These are phyloP conservation scores for Megaceryle alcyon DNA, from an alignment of 2,797 vertebrate genomes.

Conservation along the genomic window DNA sequence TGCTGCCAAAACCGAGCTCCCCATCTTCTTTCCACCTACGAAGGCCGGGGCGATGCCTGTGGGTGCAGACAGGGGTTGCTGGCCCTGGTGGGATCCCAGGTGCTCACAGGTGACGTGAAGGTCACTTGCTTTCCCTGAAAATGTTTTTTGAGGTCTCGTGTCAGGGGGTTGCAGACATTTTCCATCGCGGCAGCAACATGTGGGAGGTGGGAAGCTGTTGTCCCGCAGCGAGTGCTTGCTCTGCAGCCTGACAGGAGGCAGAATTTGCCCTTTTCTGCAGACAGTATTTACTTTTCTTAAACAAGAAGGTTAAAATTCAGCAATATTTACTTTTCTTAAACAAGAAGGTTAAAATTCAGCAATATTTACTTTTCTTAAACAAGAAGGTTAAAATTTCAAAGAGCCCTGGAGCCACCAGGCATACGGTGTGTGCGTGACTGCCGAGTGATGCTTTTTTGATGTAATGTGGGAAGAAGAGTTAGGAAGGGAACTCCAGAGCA, in stretches of 20 bases:
- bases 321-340: no score
- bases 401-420: not conserved
- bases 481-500: not conserved
- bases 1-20: not conserved
- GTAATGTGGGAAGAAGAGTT: not conserved
- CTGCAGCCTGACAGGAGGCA: not conserved
- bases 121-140: not conserved
- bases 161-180: accelerated
- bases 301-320: not conserved
- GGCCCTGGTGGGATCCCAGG: not conserved
- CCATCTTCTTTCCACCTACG: accelerated
- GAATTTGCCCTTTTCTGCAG: not conserved
- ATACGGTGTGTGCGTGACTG: not conserved
- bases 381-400: not conserved
- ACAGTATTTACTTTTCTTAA: not conserved
- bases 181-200: accelerated
- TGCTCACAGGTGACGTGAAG: accelerated
- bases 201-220: not conserved
- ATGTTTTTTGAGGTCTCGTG: not conserved
- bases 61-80: not conserved
- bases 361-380: no score
- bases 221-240: accelerated
- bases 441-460: not conserved
- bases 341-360: not conserved
- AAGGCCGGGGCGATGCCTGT: accelerated